phyloP scores from a whole-genome alignment of 2,888 invertebrate genomes.

The Pachydiplax longipennis region DNA sequence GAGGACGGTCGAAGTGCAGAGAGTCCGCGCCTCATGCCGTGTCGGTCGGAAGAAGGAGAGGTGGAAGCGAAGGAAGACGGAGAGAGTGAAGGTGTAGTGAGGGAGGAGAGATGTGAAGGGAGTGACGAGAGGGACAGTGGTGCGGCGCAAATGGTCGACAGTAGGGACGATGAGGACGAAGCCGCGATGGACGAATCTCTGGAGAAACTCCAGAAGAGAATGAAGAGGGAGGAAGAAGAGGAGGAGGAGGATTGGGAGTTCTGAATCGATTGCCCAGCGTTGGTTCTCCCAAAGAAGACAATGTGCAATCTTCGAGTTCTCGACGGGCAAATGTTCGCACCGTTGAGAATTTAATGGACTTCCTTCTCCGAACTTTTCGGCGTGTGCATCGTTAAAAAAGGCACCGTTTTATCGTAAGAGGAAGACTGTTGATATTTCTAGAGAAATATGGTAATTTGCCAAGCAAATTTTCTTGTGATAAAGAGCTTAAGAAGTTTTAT shows the following conservation, averaged over 20 bases:
- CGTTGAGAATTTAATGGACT: not conserved
- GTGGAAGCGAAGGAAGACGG: constrained; percentile 39
- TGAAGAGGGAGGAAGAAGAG: constrained; percentile 51
- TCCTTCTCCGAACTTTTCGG: constrained; percentile 15
- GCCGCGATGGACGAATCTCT: constrained; percentile 54
- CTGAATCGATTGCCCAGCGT: constrained; percentile 34
- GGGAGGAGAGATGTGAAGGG: constrained; percentile 8
- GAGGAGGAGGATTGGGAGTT: constrained; percentile 51
- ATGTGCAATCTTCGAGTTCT: constrained; percentile 52
- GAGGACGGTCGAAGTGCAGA: constrained; percentile 51
- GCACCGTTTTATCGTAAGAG: constrained; percentile 46
- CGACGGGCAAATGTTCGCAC: not conserved
- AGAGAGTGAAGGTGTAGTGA: constrained; percentile 3
- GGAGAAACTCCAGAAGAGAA: constrained; percentile 49
- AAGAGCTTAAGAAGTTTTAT: constrained; percentile 49
- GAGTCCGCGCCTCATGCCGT: constrained; percentile 47
- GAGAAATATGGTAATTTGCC: constrained; percentile 48
- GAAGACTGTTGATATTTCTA: constrained; percentile 49
- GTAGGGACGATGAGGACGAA: constrained; percentile 47
- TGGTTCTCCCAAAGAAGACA: constrained; percentile 10
- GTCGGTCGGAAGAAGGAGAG: constrained; percentile 41
- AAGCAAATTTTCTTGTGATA: constrained; percentile 51
- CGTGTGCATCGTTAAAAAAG: constrained; percentile 21
- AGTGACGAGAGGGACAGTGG: constrained; percentile 45
- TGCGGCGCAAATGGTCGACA: not conserved